phyloP scores from a whole-genome alignment of 2,797 vertebrate genomes.

The Oreortyx pictus region DNA sequence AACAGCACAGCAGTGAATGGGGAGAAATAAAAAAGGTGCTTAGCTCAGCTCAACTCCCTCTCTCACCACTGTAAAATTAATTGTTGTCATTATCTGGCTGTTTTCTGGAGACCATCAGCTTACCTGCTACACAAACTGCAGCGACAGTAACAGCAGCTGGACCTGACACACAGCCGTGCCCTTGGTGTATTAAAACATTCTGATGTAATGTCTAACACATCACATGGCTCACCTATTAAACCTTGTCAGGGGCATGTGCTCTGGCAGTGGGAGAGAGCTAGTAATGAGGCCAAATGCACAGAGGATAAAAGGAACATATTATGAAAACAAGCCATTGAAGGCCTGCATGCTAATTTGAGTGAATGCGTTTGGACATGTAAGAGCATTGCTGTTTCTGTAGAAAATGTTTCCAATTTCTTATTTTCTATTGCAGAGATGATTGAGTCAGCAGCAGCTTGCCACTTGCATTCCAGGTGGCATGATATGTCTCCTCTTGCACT shows the following conservation, averaged over 20 bases:
- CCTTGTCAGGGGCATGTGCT: constrained; percentile 89
- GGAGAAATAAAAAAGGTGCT: constrained; percentile 46
- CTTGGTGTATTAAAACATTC: constrained; percentile 91
- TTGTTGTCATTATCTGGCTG: constrained; percentile 63
- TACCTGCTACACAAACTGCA: constrained; percentile 36
- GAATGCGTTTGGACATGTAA: constrained; percentile 49
- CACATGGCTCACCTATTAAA: constrained; percentile 85
- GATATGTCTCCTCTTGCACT: constrained; percentile 67
- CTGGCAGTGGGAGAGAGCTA: constrained; percentile 84
- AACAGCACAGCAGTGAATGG: neutral
- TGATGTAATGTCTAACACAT: constrained; percentile 94
- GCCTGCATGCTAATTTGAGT: neutral
- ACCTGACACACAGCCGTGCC: constrained; percentile 86
- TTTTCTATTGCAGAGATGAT: constrained; percentile 66
- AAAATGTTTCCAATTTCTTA: constrained; percentile 57
- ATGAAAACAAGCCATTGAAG: constrained; percentile 67
- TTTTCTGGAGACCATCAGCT: constrained; percentile 67
- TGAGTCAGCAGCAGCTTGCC: constrained; percentile 65
- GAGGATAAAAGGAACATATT: constrained; percentile 66
- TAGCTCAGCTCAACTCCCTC: constrained; percentile 52
- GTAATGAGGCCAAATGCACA: constrained; percentile 82
- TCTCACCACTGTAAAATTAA: constrained; percentile 44
- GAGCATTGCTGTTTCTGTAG: constrained; percentile 10
- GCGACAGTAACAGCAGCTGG: constrained; percentile 69
- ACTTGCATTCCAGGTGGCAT: constrained; percentile 74